Evolutionary conservation across 2,888 invertebrate genomes (phyloP), one percentile per base, ranked within the genome.

Genomic region (Aphidius colemani): DNA sequence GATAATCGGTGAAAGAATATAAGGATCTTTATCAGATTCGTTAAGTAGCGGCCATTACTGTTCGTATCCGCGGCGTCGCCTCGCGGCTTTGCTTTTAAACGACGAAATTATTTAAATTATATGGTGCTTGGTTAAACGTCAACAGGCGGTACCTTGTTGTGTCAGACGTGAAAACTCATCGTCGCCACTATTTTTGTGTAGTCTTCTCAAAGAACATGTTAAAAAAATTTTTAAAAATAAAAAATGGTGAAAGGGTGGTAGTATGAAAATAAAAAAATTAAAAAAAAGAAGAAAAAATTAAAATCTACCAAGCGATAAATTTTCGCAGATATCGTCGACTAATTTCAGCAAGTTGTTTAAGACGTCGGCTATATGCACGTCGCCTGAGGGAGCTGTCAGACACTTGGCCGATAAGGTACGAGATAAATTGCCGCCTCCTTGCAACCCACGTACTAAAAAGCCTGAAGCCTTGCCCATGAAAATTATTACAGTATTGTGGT

Each of bases 61-160:
- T 64, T 69, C 69, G 72, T 71, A 71, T 67, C 71, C 70, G 67
- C 67, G 70, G 68, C 69, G 68, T 71, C 70, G 67, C 66, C 70
- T 67, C 71, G 71, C 72, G 74, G 75, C 75, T 76, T 73, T 72
- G 79, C 78, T 70, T 79, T 74, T 72, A 77, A 79, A 79, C 75
- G 78, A 70, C 70, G 65, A 66, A 78, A 79, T 79, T 79, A 79
- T 79, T 79, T 74, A 79, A 79, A 79, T 78, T 71, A 70, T 59
- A 56, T 69, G 67, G 70, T 69, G 69, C 70, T 68, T 59, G 63
- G 59, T 53, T 62, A 53, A 55, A 64, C 64, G 58, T 58, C 66
- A 61, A 64, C 72, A 69, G 71, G 70, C 65, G 70, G 72, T 69
- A 18, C 50, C 69, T 64, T 58, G 65, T 56, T 44, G 66, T 61